Conservation (phyloP, 2,113 vertebrate species). For the Nothoprocta perdicaria region DNA sequence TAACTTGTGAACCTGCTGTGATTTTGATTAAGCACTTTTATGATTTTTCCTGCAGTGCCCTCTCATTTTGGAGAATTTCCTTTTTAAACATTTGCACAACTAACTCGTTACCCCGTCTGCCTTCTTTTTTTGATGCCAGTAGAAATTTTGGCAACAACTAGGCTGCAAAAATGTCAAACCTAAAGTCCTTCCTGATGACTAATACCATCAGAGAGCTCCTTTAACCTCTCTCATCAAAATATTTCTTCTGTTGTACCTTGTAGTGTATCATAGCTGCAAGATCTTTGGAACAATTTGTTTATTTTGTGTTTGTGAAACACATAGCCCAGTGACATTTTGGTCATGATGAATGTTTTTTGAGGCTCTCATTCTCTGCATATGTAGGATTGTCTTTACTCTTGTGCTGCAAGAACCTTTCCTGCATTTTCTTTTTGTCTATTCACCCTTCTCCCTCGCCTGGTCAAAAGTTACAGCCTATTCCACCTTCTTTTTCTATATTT, state of each 20-base stretch:
- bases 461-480: neutral
- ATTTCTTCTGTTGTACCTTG: neutral
- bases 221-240: neutral
- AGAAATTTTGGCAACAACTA: neutral
- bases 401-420: neutral
- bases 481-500: neutral
- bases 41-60: neutral
- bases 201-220: neutral
- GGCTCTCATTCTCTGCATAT: rapidly evolving
- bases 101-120: neutral
- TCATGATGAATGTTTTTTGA: neutral
- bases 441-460: neutral
- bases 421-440: neutral
- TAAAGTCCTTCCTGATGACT: neutral
- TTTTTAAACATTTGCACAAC: neutral
- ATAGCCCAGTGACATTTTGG: neutral
- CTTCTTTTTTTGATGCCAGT: neutral
- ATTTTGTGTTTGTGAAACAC: neutral
- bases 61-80: conserved; percentile 11
- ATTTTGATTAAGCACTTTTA: conserved; percentile 2
- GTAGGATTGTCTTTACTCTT: neutral
- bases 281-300: neutral
- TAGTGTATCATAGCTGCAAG: neutral
- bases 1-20: neutral
- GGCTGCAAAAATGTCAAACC: neutral